Conservation (phyloP, 1,140 invertebrate species). For the Matsumurasca onukii region DNA sequence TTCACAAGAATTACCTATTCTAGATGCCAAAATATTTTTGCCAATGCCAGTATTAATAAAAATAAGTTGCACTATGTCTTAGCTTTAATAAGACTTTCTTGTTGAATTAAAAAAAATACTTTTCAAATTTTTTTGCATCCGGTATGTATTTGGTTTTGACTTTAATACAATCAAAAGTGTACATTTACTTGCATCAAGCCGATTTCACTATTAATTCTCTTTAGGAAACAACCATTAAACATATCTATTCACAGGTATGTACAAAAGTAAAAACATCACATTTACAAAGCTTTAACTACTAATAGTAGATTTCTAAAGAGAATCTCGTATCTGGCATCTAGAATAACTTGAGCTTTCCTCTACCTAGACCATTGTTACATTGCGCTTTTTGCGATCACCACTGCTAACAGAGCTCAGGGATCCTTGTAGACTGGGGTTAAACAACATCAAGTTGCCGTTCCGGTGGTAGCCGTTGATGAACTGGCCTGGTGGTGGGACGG, state of each 20-base stretch:
- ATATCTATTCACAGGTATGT: slow-evolving; percentile 10
- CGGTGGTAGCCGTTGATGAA: slow-evolving; percentile 49
- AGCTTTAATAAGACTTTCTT: no score
- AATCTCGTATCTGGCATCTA: slow-evolving; percentile 1
- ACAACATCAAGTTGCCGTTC: slow-evolving; percentile 48
- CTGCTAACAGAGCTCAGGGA: slow-evolving; percentile 57
- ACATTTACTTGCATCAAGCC: no score
- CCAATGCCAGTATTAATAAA: no score
- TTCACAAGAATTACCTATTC: neutral
- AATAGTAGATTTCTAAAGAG: slow-evolving; percentile 11
- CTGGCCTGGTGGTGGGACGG: slow-evolving; percentile 41
- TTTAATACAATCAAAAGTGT: no score
- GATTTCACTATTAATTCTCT: no score
- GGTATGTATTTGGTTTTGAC: no score
- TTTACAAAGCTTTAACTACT: slow-evolving; percentile 10
- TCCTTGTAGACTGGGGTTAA: slow-evolving; percentile 55
- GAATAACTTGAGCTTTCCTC: slow-evolving; percentile 11
- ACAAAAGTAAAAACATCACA: slow-evolving; percentile 22
- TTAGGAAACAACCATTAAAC: slow-evolving; percentile 16
- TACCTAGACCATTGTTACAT: slow-evolving; percentile 57
- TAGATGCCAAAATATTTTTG: no score
- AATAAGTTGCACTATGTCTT: no score
- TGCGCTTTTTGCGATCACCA: slow-evolving; percentile 54
- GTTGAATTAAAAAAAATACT: no score
- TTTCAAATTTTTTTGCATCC: no score